Evolutionary conservation across 2,797 vertebrate genomes (phyloP).

Genomic region (Cuniculus paca): DNA sequence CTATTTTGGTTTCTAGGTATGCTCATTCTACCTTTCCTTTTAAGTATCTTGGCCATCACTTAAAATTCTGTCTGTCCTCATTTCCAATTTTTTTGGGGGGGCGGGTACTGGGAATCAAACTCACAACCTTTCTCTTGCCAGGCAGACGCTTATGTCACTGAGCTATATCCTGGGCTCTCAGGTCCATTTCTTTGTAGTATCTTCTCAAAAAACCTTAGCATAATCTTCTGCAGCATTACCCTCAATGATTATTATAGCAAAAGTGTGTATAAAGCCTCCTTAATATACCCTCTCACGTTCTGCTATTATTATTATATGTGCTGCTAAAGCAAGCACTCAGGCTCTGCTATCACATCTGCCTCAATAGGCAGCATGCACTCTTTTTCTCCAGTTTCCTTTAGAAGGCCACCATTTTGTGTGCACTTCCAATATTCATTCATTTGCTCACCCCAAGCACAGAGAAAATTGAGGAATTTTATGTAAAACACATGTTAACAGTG

Average conservation of each 20-base stretch:
- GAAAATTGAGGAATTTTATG: not conserved
- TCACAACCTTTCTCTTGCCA: too few species aligned
- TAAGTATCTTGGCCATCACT: not conserved
- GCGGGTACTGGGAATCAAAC: too few species aligned
- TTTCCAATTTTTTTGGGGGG: too few species aligned
- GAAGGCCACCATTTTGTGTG: too few species aligned
- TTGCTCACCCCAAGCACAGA: not conserved
- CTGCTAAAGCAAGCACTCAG: too few species aligned
- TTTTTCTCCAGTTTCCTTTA: not conserved
- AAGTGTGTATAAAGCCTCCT: not conserved
- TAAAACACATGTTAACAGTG: not conserved
- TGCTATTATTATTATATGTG: too few species aligned
- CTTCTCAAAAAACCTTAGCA: not conserved
- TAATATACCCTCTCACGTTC: not conserved
- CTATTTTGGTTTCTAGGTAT: not conserved
- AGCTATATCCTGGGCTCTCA: too few species aligned
- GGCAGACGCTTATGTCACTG: too few species aligned
- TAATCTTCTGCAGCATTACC: not conserved
- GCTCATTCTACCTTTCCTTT: not conserved
- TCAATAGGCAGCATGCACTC: not conserved
- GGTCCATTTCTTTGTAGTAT: not conserved
- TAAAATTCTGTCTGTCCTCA: not conserved
- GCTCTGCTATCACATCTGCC: not conserved
- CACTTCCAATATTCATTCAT: not conserved
- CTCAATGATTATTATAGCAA: not conserved